Evolutionary conservation across 30 jellyfish, hydroid and myxozoan species (phyloP).

Genomic region (Pelagia noctiluca): DNA sequence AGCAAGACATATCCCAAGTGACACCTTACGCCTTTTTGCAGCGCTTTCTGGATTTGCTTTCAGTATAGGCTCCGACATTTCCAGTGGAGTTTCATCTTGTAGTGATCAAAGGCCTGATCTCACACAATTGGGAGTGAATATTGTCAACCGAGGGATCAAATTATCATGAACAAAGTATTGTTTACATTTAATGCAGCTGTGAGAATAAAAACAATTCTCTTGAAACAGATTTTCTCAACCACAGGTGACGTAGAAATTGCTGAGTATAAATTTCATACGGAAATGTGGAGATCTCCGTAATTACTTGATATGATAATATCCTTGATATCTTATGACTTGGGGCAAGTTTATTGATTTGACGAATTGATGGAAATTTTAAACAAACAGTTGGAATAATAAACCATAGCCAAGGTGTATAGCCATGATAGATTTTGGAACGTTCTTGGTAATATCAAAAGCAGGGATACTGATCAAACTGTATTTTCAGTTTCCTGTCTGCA

Average conservation of each 20-base stretch:
- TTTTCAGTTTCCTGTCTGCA: background rate
- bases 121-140: constrained; percentile 13
- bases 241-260: constrained; percentile 10
- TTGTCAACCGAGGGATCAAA: constrained; percentile 16
- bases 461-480: background rate
- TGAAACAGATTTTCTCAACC: constrained; percentile 15
- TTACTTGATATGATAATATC: too few species aligned
- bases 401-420: background rate
- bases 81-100: constrained; percentile 34
- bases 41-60: constrained; percentile 41
- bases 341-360: too few species aligned
- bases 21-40: constrained; percentile 43
- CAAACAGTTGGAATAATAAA: background rate
- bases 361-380: too few species aligned
- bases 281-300: too few species aligned
- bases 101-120: constrained; percentile 12
- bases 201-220: constrained; percentile 18
- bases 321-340: too few species aligned
- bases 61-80: constrained; percentile 29
- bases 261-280: too few species aligned
- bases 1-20: constrained; percentile 53
- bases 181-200: constrained; percentile 23
- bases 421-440: background rate
- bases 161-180: constrained; percentile 19
- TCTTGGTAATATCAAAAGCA: too few species aligned